Base-by-base conservation (phyloP, 2,113 vertebrate genomes). In the Pipra filicauda region DNA sequence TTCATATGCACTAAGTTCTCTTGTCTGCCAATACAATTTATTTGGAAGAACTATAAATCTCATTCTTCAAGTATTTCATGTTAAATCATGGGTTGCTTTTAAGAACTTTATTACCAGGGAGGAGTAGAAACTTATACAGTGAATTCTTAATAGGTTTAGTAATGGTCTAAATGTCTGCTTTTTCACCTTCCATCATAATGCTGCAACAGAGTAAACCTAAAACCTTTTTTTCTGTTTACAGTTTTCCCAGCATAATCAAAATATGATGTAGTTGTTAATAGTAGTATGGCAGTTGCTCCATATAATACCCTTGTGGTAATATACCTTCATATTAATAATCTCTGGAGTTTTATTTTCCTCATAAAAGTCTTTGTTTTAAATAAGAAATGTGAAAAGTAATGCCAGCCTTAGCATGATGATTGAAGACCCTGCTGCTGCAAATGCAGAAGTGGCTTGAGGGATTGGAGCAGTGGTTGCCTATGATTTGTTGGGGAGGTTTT, bases 1-100 rank as follows among this genome's bases (percentile, higher is more conserved):
- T 96, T 93, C 87, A 89, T 82, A 62, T 27, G 39, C 21, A 46
- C 9, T 41, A 69, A 76, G 39, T 88, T 88, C 48, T 89, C 57
- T 88, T 2, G 3, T 92, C 61, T 97, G 33, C 67, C 46, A 73
- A 15, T 70, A 77, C 66, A 79, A 66, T 93, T 95, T 62, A 58
- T 64, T 43, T 85, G 37, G 54, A 83, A 88, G 71, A 76, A 70
- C 31, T 54, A 46, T 86, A 92, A 94, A 91, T 95, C 73, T 66
- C 91, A 72, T 81, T 94, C 31, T 64, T 75, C 59, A 71, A 58
- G 70, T 91, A 80, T 70, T 88, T 92, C 5, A 49, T 85, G 54
- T 91, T 85, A 91, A 91, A 48, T 73, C 66, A 55, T 66, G 31
- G 54, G 35, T 95, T 93, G 16, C 31, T 90, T 95, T 79, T 88